A percentile compares a stretch with the other conserved stretches of the same genome.
phyloP scores from a whole-genome alignment of 2,888 invertebrate species.

The Chrysina gloriosa region DNA sequence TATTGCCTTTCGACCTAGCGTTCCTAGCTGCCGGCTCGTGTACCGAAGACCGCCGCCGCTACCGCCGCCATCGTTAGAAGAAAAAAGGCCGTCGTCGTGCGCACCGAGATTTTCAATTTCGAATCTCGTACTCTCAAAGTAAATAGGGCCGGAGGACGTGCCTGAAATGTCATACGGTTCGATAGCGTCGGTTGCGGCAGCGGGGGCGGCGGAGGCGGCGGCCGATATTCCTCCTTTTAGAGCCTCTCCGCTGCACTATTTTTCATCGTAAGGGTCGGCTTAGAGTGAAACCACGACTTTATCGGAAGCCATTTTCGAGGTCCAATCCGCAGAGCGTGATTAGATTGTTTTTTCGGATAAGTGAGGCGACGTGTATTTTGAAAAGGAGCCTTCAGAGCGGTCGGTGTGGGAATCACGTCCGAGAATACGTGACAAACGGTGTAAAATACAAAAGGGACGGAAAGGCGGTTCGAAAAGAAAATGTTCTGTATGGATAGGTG shows the following conservation, averaged over 20 bases:
- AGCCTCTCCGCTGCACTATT: constrained; percentile 9
- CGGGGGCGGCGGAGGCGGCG: background rate
- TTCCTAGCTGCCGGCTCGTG: background rate
- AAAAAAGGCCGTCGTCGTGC: background rate
- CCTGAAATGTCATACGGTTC: constrained; percentile 47
- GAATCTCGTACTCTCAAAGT: constrained; percentile 56
- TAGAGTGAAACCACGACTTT: constrained; percentile 30
- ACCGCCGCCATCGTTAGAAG: too few relatives aligned
- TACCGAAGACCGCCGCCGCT: too few relatives aligned
- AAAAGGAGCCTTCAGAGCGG: too few relatives aligned
- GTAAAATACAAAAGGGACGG: too few relatives aligned
- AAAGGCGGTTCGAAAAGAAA: too few relatives aligned
- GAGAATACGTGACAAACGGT: too few relatives aligned
- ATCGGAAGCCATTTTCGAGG: constrained; percentile 21
- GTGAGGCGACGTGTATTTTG: constrained; percentile 24
- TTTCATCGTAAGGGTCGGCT: constrained; percentile 34
- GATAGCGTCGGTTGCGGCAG: background rate
- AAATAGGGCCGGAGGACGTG: constrained; percentile 60
- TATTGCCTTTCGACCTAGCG: too few relatives aligned
- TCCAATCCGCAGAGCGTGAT: constrained; percentile 29
- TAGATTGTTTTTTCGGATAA: constrained; percentile 36
- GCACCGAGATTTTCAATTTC: constrained; percentile 58
- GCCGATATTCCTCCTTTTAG: background rate
- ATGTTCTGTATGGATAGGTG: too few relatives aligned
- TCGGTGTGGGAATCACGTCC: too few relatives aligned